phyloP scores from a whole-genome alignment of 2,888 invertebrate species.

The Drosophila mettleri region DNA sequence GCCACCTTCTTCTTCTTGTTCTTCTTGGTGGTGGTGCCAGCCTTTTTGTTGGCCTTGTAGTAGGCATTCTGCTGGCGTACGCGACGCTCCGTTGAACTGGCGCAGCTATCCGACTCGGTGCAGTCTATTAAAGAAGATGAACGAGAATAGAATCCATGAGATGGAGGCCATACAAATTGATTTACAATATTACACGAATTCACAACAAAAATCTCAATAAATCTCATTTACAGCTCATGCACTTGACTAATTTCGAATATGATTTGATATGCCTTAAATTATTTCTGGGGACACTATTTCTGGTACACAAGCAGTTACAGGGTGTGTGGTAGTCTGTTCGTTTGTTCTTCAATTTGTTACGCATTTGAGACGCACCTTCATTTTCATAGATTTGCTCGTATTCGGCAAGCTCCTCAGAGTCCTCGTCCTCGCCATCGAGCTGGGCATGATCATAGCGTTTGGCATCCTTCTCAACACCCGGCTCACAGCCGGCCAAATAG shows the following conservation, averaged over 20 bases:
- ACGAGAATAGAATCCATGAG: neutral
- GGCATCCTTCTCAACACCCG: constrained; percentile 76
- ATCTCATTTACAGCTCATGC: constrained; percentile 14
- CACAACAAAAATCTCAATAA: too few species aligned
- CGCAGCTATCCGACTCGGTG: constrained; percentile 96
- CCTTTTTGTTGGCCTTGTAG: constrained; percentile 89
- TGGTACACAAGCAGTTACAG: too few species aligned
- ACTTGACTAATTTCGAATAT: neutral
- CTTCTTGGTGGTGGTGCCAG: constrained; percentile 89
- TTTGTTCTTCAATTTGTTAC: neutral
- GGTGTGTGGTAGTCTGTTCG: neutral
- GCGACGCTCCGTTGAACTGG: constrained; percentile 85
- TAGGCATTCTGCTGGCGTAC: constrained; percentile 87
- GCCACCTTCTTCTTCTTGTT: constrained; percentile 90
- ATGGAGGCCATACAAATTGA: too few species aligned
- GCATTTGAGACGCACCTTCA: constrained; percentile 86
- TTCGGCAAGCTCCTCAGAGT: constrained; percentile 89
- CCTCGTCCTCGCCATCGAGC: constrained; percentile 90
- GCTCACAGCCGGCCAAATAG: constrained; percentile 69
- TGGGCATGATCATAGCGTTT: constrained; percentile 88
- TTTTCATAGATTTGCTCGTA: constrained; percentile 90
- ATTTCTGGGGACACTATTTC: too few species aligned
- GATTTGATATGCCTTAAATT: too few species aligned
- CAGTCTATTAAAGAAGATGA: constrained; percentile 84
- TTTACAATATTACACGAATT: too few species aligned